Conservation (phyloP, 2,888 invertebrate genomes). For the Caenorhabditis doughertyi region DNA sequence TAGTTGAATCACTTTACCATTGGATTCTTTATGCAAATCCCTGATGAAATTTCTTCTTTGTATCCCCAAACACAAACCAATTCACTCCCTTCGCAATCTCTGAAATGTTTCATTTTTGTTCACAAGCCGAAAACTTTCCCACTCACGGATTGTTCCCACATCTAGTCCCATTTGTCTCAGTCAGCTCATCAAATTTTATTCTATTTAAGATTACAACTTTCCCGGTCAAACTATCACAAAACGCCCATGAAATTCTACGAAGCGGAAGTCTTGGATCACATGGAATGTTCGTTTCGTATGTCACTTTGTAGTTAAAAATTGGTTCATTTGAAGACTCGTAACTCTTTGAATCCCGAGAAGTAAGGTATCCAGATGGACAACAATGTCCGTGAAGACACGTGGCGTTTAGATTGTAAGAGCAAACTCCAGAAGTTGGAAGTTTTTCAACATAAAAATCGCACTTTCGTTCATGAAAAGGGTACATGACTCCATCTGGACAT, state of each 20-base stretch:
- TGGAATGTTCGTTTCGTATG: conserved; percentile 10
- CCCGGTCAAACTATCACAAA: conserved; percentile 11
- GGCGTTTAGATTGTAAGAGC: neutral
- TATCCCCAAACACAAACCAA: conserved; percentile 1
- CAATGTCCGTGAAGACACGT: conserved; percentile 22
- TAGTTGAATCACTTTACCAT: too few species aligned
- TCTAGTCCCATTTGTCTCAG: neutral
- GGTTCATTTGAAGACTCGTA: neutral
- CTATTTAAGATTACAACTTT: neutral
- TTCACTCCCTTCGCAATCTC: neutral
- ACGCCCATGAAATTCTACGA: conserved; percentile 1
- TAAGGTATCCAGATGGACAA: neutral
- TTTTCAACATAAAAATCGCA: conserved; percentile 1
- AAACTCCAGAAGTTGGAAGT: neutral
- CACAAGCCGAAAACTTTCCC: neutral
- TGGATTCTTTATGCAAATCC: neutral
- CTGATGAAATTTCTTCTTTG: too few species aligned
- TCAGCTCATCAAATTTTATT: neutral
- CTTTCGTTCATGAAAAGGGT: conserved; percentile 20
- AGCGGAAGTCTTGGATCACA: conserved; percentile 6
- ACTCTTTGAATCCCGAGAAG: neutral
- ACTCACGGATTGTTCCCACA: neutral
- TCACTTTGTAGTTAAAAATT: neutral
- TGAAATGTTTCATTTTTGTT: neutral
- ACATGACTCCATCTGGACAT: conserved; percentile 2